phyloP scores from a whole-genome alignment of 2,113 vertebrate genomes.

The Pachypanchax playfairii region DNA sequence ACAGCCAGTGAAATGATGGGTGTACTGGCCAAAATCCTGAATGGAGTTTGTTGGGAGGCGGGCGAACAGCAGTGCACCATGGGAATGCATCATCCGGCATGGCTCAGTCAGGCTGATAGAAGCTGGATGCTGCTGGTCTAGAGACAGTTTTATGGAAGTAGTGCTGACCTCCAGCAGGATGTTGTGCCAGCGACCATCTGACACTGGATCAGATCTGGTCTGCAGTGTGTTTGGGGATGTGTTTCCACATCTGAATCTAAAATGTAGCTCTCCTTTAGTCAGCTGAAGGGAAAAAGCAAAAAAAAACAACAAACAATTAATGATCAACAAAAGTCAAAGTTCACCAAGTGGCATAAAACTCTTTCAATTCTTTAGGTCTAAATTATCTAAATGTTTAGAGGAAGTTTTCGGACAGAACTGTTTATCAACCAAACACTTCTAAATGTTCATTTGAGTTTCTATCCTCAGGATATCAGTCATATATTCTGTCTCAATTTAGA shows the following conservation, averaged over 20 bases:
- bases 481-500: too few relatives aligned
- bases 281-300: slow-evolving; percentile 76
- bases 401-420: too few relatives aligned
- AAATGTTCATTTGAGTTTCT: too few relatives aligned
- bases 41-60: slow-evolving; percentile 19
- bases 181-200: slow-evolving; percentile 84
- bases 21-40: slow-evolving; percentile 35
- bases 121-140: slow-evolving; percentile 73
- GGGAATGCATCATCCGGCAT: slow-evolving; percentile 73
- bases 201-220: slow-evolving; percentile 64
- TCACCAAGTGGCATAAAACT: too few relatives aligned
- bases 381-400: too few relatives aligned
- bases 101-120: slow-evolving; percentile 70
- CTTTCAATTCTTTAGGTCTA: too few relatives aligned
- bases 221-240: slow-evolving; percentile 63
- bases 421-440: too few relatives aligned
- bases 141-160: slow-evolving; percentile 71
- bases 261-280: slow-evolving; percentile 76
- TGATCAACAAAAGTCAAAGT: background rate
- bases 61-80: slow-evolving; percentile 81
- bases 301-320: background rate
- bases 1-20: slow-evolving; percentile 83
- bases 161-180: slow-evolving; percentile 85
- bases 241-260: slow-evolving; percentile 82
- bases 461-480: too few relatives aligned